These are phyloP conservation scores for Progne subis DNA, from an alignment of 2,113 vertebrate species.

Conservation along the genomic window DNA sequence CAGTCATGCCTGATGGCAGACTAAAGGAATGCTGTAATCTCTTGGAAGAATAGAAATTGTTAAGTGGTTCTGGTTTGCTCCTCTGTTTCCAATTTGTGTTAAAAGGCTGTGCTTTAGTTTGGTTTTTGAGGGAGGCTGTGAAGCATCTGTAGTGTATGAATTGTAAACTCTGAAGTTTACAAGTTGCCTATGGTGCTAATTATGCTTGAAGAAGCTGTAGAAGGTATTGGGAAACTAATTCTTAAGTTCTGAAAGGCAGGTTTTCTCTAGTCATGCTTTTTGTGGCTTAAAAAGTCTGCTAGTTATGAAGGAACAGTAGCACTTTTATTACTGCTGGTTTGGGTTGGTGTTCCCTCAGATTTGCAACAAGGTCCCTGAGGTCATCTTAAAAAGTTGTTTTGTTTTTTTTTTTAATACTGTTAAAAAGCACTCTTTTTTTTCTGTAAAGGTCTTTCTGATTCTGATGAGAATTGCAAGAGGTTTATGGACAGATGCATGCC, in stretches of 20 bases:
- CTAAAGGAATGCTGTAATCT: background rate
- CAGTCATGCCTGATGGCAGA: background rate
- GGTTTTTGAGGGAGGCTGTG: background rate
- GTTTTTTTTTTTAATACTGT: background rate
- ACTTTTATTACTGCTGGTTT: background rate
- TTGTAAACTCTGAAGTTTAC: background rate
- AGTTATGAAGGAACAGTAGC: background rate
- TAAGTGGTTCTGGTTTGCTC: background rate
- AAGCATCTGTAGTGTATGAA: background rate
- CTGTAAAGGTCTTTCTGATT: slow-evolving; percentile 90
- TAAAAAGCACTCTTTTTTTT: slow-evolving; percentile 6
- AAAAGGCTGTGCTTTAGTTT: background rate
- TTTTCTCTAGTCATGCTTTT: background rate
- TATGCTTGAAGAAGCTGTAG: background rate
- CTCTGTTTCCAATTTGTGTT: background rate
- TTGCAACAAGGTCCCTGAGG: background rate
- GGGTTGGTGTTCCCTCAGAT: background rate
- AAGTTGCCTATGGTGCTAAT: background rate
- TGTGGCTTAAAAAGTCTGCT: background rate
- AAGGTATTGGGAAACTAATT: background rate
- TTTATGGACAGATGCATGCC: slow-evolving; percentile 99
- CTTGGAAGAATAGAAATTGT: background rate
- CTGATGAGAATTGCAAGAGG: slow-evolving; percentile 97
- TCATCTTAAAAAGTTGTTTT: background rate
- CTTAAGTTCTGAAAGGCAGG: background rate